Evolutionary conservation across 2,797 vertebrate genomes (phyloP), one percentile per base, ranked within the genome.

Genomic region (Mus caroli): DNA sequence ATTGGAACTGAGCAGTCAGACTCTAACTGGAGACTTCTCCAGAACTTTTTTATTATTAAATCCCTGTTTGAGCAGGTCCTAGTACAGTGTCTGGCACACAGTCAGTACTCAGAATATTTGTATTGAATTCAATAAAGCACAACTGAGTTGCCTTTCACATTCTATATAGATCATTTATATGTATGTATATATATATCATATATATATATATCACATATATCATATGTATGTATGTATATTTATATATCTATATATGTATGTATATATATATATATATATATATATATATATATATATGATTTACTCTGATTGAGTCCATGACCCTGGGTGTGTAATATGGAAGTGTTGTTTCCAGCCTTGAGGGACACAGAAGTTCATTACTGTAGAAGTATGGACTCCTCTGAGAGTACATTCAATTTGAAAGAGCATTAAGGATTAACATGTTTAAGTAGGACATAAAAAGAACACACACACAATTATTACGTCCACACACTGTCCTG

Each of bases 131-230:
- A 46, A 64, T 87, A 58, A 94, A 80, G 54, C 22, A 6, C 56
- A 34, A 92, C 17, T 92, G 92, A 90, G 85, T 52, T 88, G 26
- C 15, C 75, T 85, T 95, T 86, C 85, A 71, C 19, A 43, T 85
- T 94, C 34, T 64, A 28, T 37, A 2, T 20, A 22, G 37, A 43
- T 62, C 37, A 46, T 46, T 46, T 46, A 10, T 46, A 10, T 46
- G 46, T 46, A 46, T 46, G 4, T 46, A 10, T 43, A 43, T 43
- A 43, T 43, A 5, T n/a, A n/a, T n/a, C n/a, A 50, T 50, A 50
- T 50, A 50, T 50, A 50, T 50, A 50, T 50, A 50, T 50, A 62
- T 43, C 43, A 43, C 3, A 20, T 67, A 69, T 69, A 67, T 34
- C 40, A 43, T 43, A 46, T n/a, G n/a, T n/a, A n/a, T n/a, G n/a